Evolutionary conservation across 2,113 vertebrate species (phyloP).

Genomic region (Tinamus guttatus): DNA sequence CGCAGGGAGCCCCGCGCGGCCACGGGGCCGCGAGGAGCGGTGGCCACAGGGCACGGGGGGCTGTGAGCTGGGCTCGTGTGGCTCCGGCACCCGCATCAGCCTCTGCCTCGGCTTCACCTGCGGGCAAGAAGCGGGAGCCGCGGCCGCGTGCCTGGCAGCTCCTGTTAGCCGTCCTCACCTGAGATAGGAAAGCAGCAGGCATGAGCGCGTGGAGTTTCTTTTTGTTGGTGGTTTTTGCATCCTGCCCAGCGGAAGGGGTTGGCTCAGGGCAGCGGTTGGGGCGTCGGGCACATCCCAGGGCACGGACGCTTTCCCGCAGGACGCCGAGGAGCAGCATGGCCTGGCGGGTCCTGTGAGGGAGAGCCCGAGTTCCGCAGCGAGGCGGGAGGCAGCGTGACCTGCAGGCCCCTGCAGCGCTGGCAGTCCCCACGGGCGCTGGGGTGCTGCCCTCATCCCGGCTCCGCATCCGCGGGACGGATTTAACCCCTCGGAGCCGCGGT

Average conservation of each 20-base stretch:
- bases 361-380: not conserved
- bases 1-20: not conserved
- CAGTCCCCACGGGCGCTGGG: not conserved
- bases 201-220: not conserved
- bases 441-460: not conserved
- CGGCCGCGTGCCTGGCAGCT: not conserved
- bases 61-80: too few relatives aligned
- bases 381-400: not conserved
- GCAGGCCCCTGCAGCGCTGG: not conserved
- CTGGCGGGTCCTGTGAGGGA: not conserved
- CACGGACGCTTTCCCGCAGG: not conserved
- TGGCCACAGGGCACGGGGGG: too few relatives aligned
- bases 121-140: not conserved
- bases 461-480: not conserved
- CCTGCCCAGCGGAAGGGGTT: not conserved
- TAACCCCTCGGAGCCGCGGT: not conserved
- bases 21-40: not conserved
- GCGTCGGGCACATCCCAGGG: not conserved
- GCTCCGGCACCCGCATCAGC: too few relatives aligned
- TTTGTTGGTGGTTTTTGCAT: fast-evolving
- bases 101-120: not conserved
- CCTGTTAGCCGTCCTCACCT: not conserved
- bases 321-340: not conserved
- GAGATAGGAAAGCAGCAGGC: not conserved
- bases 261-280: fast-evolving